Evolutionary conservation across 2,113 vertebrate genomes (phyloP), one percentile per base, ranked within the genome.

Genomic region (Cyprinus carpio): DNA sequence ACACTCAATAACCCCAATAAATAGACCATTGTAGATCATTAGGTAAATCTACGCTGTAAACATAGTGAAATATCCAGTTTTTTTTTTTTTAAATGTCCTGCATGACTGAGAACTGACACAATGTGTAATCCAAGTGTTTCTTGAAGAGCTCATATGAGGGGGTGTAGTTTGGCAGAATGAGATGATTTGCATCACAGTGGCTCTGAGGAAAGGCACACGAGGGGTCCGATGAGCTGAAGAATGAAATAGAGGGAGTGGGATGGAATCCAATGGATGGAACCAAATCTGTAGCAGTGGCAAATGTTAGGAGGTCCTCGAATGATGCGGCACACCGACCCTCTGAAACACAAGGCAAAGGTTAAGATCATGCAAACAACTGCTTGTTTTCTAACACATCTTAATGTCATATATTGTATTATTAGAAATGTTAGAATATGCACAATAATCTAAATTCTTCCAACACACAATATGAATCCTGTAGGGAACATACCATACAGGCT

Each of bases 231-330:
- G 89, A 90, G 87, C 51, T 91, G 27, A 95, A 89, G 91, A 97
- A 98, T 76, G 95, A 95, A 89, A 98, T 83, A 79, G 93, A 93
- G 49, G 96, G 96, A 85, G 90, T 62, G 16, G 96, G 96, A 79
- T 93, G 89, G 92, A 96, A 95, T 75, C 95, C 94, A 65, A 92
- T 13, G 0, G 94, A 92, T 4, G 96, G 96, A 83, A 96, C 88
- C n/a, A 89, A 92, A 83, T 83, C 90, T 15, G 87, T 91, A 80
- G 95, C 96, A n/a, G 97, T 97, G 91, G 90, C 88, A 1, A 98
- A 99, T 43, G 75, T 18, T 37, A 99, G 93, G 91, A 99, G 92
- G 81, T 97, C 95, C 90, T 98, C 96, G 77, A 99, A 79, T 3
- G 96, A 96, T 86, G 95, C 89, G 46, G 91, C 90, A 92, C 95